Percentiles rank a stretch among this genome's conserved stretches.
phyloP scores from a whole-genome alignment of 2,113 vertebrate genomes.

The Nasalis larvatus region DNA sequence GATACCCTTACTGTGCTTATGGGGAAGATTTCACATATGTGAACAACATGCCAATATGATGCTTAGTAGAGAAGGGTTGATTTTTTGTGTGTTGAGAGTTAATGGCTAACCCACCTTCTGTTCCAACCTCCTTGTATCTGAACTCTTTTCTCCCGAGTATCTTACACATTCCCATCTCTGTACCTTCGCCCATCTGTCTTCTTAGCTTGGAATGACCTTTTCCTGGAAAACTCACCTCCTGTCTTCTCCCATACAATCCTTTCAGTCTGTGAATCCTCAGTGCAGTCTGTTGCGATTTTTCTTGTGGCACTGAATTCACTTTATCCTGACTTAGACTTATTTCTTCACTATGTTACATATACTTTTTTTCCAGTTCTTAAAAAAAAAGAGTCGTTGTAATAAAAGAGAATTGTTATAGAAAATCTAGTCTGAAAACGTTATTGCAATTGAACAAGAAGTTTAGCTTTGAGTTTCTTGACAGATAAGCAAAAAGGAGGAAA shows the following conservation, averaged over 20 bases:
- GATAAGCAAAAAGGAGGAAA: background rate
- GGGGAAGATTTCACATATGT: background rate
- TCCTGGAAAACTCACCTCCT: background rate
- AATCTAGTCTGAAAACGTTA: background rate
- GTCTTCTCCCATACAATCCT: background rate
- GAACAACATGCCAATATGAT: background rate
- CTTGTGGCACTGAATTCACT: background rate
- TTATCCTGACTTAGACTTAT: background rate
- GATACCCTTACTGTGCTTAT: background rate
- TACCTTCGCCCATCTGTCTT: background rate
- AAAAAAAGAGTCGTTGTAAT: background rate
- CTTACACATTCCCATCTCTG: background rate
- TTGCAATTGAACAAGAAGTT: background rate
- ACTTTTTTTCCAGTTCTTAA: background rate
- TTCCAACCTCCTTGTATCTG: background rate
- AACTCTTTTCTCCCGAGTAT: background rate
- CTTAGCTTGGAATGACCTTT: background rate
- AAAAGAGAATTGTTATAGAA: slow-evolving; percentile 4
- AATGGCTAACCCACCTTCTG: background rate
- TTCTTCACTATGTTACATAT: background rate
- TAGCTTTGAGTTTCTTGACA: background rate
- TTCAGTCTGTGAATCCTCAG: background rate
- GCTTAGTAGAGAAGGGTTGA: background rate
- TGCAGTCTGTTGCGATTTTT: background rate
- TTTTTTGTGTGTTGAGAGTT: background rate